These are phyloP conservation scores for Apodemia zela DNA, from an alignment of 2,888 invertebrate genomes.

Conservation along the genomic window DNA sequence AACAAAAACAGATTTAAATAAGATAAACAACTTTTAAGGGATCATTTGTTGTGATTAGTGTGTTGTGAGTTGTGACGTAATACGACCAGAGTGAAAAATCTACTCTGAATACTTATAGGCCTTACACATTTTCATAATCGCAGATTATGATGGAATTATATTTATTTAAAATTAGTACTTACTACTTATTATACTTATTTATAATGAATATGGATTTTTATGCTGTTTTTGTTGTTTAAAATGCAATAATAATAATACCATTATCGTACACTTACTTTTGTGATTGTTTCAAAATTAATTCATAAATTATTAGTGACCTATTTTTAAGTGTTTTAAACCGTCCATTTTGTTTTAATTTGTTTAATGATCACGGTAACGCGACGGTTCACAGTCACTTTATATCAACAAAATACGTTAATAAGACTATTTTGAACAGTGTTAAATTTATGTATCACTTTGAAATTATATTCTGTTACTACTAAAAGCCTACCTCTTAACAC, in stretches of 20 bases:
- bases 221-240: not conserved
- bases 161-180: not conserved
- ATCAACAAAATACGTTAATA: not conserved
- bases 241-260: not conserved
- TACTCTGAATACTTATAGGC: not conserved
- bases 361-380: constrained; percentile 40
- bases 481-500: not conserved
- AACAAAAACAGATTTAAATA: too few species aligned
- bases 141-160: not conserved
- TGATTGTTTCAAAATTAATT: not conserved
- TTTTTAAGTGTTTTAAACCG: constrained; percentile 55
- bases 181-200: not conserved
- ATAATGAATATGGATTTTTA: not conserved
- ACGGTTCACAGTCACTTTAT: not conserved
- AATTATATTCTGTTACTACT: too few species aligned
- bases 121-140: not conserved
- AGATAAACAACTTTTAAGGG: too few species aligned
- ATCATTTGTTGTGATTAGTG: too few species aligned
- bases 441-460: not conserved
- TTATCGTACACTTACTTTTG: not conserved
- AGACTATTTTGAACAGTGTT: not conserved
- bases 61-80: too few species aligned
- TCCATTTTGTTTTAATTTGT: constrained; percentile 62
- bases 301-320: constrained; percentile 6
- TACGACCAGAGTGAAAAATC: too few species aligned